Evolutionary conservation across 2,113 vertebrate genomes (phyloP), one percentile per base, ranked within the genome.

Genomic region (Apteryx mantelli): DNA sequence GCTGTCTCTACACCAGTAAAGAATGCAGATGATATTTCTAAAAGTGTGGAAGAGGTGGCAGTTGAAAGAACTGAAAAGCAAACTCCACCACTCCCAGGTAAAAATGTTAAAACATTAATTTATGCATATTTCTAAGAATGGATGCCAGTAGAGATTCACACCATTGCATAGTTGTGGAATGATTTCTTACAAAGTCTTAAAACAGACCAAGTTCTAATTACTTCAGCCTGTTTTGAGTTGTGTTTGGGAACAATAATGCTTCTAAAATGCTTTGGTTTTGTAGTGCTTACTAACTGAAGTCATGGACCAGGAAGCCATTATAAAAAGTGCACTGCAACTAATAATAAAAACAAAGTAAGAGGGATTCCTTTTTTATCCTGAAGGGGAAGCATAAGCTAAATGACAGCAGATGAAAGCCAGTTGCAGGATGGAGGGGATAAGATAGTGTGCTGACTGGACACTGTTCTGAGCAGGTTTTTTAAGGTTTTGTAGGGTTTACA

Each of bases 61-160:
- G 95, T 96, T 4, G 98, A 99, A 97, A 98, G 97, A 93, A 97
- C 87, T 48, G 98, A 98, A 78, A 99, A 99, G 86, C 99, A 98
- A 95, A 98, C 99, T 68, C 99, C 99, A 11, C 98, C 99, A 11
- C 98, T 99, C 85, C 99, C 99, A 99, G 99, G 99, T 99, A 92
- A 98, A 98, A 42, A 13, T 30, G 21, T 7, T n/a, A 44, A 55
- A 87, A 56, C 38, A 4, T 25, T 20, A 22, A 24, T 18, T 69
- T 71, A 19, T 36, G 6, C 7, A 5, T 88, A 8, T 48, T 64
- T n/a, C 68, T 87, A 44, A 48, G 42, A 89, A 44, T 28, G 53
- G 42, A 38, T 92, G 38, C 53, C 16, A 60, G 36, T 77, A 26
- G 73, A 85, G 40, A 46, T 42, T 86, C 2, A 28, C 77, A 21